Conservation (phyloP, 2,113 vertebrate genomes). For the Corythoichthys haematopterus region DNA sequence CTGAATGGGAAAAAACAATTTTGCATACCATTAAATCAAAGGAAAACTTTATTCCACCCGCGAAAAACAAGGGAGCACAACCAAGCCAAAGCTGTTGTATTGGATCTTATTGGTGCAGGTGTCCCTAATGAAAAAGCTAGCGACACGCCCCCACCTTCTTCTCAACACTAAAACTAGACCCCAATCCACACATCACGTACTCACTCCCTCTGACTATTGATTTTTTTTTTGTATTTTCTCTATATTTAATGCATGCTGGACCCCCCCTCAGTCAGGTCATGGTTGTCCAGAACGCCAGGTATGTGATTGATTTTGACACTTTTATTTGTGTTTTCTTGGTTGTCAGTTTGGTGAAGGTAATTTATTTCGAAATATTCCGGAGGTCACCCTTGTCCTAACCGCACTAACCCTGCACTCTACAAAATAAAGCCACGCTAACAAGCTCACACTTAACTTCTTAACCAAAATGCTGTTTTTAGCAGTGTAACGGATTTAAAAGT, state of each 20-base stretch:
- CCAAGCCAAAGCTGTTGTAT: neutral
- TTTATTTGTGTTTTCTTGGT: slow-evolving; percentile 53
- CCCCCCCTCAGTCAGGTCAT: slow-evolving; percentile 94
- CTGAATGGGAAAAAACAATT: no score
- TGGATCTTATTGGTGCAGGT: neutral
- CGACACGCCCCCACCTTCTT: slow-evolving; percentile 59
- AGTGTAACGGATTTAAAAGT: neutral
- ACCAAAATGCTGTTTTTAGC: neutral
- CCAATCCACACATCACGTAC: neutral
- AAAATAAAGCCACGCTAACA: slow-evolving; percentile 52
- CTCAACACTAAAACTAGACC: slow-evolving; percentile 36
- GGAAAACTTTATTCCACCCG: no score
- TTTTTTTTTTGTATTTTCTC: slow-evolving; percentile 69
- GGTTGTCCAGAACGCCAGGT: slow-evolving; percentile 99
- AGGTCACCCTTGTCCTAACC: slow-evolving; percentile 31
- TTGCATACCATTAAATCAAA: no score
- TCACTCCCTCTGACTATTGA: slow-evolving; percentile 64
- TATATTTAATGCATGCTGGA: slow-evolving; percentile 79
- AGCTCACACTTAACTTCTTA: slow-evolving; percentile 10
- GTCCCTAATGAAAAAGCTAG: neutral
- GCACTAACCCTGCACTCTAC: slow-evolving; percentile 44
- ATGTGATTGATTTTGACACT: slow-evolving; percentile 62
- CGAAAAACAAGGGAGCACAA: no score
- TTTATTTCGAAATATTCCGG: neutral
- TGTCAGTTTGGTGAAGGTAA: slow-evolving; percentile 48